Percentiles rank a stretch among this genome's conserved stretches.
phyloP scores from a whole-genome alignment of 2,888 invertebrate genomes.

The Melanophora roralis region DNA sequence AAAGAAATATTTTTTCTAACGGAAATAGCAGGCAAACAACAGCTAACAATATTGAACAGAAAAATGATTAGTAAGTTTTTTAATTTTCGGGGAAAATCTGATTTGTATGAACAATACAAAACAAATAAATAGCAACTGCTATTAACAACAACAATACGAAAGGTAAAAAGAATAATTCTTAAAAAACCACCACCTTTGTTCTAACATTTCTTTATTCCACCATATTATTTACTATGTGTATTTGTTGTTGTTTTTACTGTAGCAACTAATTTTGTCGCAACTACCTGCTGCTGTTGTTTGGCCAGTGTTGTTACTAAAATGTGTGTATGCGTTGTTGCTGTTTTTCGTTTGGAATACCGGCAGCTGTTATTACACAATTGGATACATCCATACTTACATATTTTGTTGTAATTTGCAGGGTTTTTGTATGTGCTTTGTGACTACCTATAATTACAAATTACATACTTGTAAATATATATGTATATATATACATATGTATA shows the following conservation, averaged over 20 bases:
- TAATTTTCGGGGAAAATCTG: slow-evolving; percentile 6
- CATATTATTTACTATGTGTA: slow-evolving; percentile 6
- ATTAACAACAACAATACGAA: slow-evolving; percentile 1
- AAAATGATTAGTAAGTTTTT: not conserved
- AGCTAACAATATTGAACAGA: not conserved
- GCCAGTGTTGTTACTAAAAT: slow-evolving; percentile 26
- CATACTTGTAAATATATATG: no score
- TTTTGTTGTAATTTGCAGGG: not conserved
- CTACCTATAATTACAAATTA: slow-evolving; percentile 4
- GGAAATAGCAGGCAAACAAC: slow-evolving; percentile 23
- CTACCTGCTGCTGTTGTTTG: slow-evolving; percentile 48
- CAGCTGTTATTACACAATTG: slow-evolving; percentile 50
- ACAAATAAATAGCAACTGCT: slow-evolving; percentile 35
- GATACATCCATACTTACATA: not conserved
- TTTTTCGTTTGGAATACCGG: not conserved
- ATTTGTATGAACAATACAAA: not conserved
- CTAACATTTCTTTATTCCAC: not conserved
- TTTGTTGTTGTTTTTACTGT: slow-evolving; percentile 32
- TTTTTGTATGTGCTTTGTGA: not conserved
- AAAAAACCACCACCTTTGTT: slow-evolving; percentile 32
- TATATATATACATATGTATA: no score
- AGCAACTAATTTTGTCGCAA: slow-evolving; percentile 53
- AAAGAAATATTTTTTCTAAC: slow-evolving; percentile 19
- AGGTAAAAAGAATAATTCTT: no score
- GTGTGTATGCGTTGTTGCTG: not conserved